Evolutionary conservation across 1,140 invertebrate species (phyloP), one percentile per base, ranked within the genome.

Genomic region (Lethrus apterus): DNA sequence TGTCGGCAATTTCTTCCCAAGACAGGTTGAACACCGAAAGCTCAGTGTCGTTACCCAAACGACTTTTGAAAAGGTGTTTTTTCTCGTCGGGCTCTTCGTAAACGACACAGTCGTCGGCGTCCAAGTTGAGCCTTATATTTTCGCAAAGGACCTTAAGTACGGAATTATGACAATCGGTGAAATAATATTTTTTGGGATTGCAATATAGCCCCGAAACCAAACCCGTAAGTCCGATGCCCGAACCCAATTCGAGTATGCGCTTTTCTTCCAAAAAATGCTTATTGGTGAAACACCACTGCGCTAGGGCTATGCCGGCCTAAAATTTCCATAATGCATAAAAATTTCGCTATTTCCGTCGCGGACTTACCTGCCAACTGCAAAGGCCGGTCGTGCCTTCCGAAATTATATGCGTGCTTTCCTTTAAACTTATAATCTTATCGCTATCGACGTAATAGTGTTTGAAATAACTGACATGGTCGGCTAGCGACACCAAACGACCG

Each of bases 221-320:
- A 30, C 75, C 75, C 20, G 71, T 66, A 38, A 78, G 61, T 33
- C 77, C 77, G 36, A 74, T 62, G 32, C 77, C 77, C 19, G 72
- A 75, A 40, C 77, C 77, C 40, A 79, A 60, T 64, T 79, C 77
- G 7, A 79, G 42, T n/a, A 79, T 46, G 35, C 44, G 58, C 66
- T 73, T 74, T 10, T 53, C 46, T 11, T 54, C 20, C 1, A 78
- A 56, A 17, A 48, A 20, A 15, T 58, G 20, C 52, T 55, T 64
- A 53, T 77, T 69, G 46, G 50, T 44, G 15, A 70, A 49, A 42
- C 69, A 73, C 74, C 75, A 79, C 55, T 76, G 70, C 26, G 70
- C 68, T 44, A 79, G 58, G 33, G 63, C 65, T 44, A 69, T 54
- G 19, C 69, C 64, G 19, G 72, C 74, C 73, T 73, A 40, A 54